phyloP scores from a whole-genome alignment of 2,113 vertebrate species.

The Chitala chitala region DNA sequence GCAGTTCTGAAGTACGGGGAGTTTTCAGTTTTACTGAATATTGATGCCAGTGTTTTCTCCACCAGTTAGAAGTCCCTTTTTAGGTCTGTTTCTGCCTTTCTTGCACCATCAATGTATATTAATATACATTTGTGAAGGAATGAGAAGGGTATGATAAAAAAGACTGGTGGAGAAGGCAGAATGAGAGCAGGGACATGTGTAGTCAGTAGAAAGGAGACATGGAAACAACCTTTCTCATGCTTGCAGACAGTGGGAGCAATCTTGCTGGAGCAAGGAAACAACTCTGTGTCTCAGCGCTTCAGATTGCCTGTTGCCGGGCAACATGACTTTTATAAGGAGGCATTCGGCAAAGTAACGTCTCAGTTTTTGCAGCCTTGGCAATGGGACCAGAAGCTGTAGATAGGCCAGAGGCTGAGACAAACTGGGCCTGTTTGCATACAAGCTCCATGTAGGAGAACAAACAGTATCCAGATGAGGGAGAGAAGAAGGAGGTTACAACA shows the following conservation, averaged over 20 bases:
- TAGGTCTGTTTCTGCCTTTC: not conserved
- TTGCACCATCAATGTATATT: not conserved
- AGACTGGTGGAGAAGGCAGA: not conserved
- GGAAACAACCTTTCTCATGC: not conserved
- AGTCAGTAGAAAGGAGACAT: constrained; percentile 2
- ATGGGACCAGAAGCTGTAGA: constrained; percentile 13
- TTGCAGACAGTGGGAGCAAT: not conserved
- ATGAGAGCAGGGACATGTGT: not conserved
- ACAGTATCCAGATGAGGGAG: not conserved
- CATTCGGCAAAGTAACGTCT: constrained; percentile 41
- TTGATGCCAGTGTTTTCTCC: too few relatives aligned
- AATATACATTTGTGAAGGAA: not conserved
- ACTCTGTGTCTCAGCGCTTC: constrained; percentile 38
- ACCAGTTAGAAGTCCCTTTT: not conserved
- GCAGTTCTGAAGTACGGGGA: not conserved
- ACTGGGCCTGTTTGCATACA: constrained; percentile 11
- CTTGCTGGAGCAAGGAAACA: constrained; percentile 41
- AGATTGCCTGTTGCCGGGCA: constrained; percentile 46
- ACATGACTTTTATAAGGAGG: constrained; percentile 42
- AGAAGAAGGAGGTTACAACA: not conserved
- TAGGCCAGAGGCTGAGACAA: not conserved
- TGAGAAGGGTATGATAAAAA: too few relatives aligned
- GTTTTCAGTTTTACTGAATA: not conserved
- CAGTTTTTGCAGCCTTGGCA: constrained; percentile 38
- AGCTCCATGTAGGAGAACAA: not conserved